These are phyloP conservation scores for Epinephelus cyanopodus DNA, from an alignment of 2,113 vertebrate genomes.

Conservation along the genomic window DNA sequence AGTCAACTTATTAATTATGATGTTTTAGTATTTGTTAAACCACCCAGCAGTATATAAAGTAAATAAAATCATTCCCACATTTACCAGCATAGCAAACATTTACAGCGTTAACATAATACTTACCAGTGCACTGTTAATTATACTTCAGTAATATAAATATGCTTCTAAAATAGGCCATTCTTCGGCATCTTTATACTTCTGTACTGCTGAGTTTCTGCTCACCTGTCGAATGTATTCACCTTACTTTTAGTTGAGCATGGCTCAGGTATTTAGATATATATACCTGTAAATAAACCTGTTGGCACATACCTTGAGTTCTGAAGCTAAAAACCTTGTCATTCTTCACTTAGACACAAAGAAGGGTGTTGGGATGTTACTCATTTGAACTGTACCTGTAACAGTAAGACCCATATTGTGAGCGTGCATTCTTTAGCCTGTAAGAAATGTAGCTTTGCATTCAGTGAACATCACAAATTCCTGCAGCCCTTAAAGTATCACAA, in stretches of 20 bases:
- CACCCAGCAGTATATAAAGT: too few relatives aligned
- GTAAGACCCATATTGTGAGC: not conserved
- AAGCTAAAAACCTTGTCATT: not conserved
- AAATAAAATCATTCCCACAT: too few relatives aligned
- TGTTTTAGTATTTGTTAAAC: too few relatives aligned
- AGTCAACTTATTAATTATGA: too few relatives aligned
- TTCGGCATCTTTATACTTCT: too few relatives aligned
- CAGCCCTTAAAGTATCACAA: conserved; percentile 38
- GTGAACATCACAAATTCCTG: conserved; percentile 12
- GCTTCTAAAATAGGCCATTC: too few relatives aligned
- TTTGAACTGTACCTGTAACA: not conserved
- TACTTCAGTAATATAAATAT: too few relatives aligned
- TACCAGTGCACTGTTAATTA: too few relatives aligned
- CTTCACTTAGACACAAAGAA: not conserved
- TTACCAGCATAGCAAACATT: too few relatives aligned
- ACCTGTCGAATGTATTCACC: not conserved
- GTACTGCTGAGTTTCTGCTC: not conserved
- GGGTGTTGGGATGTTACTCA: not conserved
- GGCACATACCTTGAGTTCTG: not conserved
- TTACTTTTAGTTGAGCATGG: not conserved
- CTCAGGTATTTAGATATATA: not conserved
- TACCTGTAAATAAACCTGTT: not conserved
- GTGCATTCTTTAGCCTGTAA: not conserved
- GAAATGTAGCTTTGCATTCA: conserved; percentile 25
- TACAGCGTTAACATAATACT: too few relatives aligned